Evolutionary conservation across 1,140 invertebrate species (phyloP), one percentile per base, ranked within the genome.

Genomic region (Bombus sylvicola): DNA sequence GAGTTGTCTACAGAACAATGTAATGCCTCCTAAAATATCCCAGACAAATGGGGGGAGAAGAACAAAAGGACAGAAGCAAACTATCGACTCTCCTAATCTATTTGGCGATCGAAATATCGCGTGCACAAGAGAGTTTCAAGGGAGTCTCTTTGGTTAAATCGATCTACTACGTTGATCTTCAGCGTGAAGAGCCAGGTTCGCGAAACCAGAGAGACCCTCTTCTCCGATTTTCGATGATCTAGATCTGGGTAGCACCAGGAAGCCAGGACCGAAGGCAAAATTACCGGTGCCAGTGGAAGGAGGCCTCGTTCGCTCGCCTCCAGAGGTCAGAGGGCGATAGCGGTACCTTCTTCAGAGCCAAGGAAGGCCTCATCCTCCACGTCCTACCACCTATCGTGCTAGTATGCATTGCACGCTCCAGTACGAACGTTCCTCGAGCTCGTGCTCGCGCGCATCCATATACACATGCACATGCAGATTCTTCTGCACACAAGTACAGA

Each of bases 301-400:
- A 93, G 93, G 91, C 86, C 91, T 93, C 89, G 90, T 91, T 94
- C 91, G 91, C 93, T 94, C 88, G 91, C 84, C 88, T 90, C 39
- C 86, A 91, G 92, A 92, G 94, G 94, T 95, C 94, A 95, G 90
- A 95, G 94, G 94, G 93, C 93, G 92, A 94, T 95, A 95, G 94
- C 94, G 94, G 94, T 95, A 95, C 93, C 92, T 88, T 93, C 92
- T 89, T 90, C 74, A 69, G 69, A 72, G 71, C 81, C 85, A 88
- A 93, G 91, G 91, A 92, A 93, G 89, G 86, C 87, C 87, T 87
- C 88, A 89, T 90, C 92, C 92, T 90, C 89, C 90, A 89, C 87
- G 85, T 91, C 88, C 89, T 91, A 89, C 89, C 91, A 91, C 68
- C 81, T 87, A 89, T 83, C 89, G 88, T 81, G 87, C 85, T 88